These are phyloP conservation scores for Pomatorhinus ruficollis DNA, from an alignment of 2,113 vertebrate species.

Conservation along the genomic window DNA sequence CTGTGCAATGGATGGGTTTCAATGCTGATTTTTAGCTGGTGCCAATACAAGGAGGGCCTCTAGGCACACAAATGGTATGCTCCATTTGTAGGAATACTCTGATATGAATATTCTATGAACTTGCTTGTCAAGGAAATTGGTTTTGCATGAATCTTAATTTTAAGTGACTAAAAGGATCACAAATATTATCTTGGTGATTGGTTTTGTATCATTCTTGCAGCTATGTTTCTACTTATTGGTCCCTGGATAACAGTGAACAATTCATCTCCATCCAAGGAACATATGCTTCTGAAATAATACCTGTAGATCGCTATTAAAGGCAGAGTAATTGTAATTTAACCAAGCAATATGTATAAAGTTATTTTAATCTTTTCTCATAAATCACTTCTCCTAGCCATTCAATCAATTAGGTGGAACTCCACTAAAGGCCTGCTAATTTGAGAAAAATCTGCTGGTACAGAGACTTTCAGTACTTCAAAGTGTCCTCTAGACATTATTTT, in stretches of 20 bases:
- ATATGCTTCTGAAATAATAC: slow-evolving; percentile 31
- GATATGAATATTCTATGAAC: not conserved
- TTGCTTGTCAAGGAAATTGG: slow-evolving; percentile 9
- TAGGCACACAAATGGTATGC: not conserved
- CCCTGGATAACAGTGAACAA: slow-evolving; percentile 32
- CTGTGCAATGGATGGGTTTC: not conserved
- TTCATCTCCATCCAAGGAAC: slow-evolving; percentile 36
- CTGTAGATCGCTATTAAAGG: slow-evolving; percentile 2
- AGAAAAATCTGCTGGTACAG: not conserved
- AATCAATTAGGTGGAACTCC: slow-evolving; percentile 9
- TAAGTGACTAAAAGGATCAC: slow-evolving; percentile 18
- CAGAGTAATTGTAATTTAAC: slow-evolving; percentile 39
- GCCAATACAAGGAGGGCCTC: not conserved
- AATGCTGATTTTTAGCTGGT: not conserved
- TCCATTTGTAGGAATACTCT: not conserved
- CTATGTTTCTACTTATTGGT: slow-evolving; percentile 11
- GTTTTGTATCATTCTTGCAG: slow-evolving; percentile 12
- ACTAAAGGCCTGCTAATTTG: not conserved
- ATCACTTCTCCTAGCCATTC: slow-evolving; percentile 11
- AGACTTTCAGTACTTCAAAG: not conserved
- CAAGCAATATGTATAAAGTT: not conserved
- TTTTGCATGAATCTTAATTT: slow-evolving; percentile 41
- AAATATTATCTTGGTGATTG: not conserved
- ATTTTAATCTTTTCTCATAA: slow-evolving; percentile 56
- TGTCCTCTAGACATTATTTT: not conserved